Conservation (phyloP, 2,113 vertebrate genomes). For the Pipra filicauda region DNA sequence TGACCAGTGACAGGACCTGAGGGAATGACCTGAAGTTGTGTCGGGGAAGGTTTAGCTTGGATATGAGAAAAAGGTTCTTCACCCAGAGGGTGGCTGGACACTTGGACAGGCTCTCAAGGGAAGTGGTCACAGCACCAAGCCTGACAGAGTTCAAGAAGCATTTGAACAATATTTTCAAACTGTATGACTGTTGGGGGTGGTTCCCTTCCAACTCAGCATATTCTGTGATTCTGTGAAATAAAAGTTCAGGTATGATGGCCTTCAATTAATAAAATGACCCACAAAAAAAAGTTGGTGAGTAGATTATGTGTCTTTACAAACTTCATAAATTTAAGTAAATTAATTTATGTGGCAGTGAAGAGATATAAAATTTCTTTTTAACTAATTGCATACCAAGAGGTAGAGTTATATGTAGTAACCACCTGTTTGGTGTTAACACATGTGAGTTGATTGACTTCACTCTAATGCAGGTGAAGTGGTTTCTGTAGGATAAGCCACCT, state of each 20-base stretch:
- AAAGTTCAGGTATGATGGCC: not conserved
- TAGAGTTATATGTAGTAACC: not conserved
- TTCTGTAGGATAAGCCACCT: not conserved
- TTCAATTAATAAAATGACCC: not conserved
- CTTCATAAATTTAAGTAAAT: not conserved
- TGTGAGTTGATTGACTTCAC: not conserved
- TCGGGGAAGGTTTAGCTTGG: not conserved
- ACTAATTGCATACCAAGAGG: not conserved
- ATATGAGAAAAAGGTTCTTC: not conserved
- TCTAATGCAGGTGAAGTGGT: not conserved
- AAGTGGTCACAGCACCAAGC: not conserved
- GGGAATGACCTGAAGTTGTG: not conserved
- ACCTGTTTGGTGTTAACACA: not conserved
- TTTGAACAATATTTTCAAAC: not conserved
- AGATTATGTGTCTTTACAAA: not conserved
- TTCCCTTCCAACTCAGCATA: not conserved
- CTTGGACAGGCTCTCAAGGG: not conserved
- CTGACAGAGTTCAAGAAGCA: not conserved
- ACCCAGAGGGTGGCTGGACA: not conserved
- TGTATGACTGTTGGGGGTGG: not conserved
- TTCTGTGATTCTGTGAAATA: not conserved
- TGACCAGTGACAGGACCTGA: not conserved
- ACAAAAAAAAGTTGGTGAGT: not conserved
- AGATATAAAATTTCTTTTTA: not conserved
- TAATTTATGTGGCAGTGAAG: not conserved